Base-by-base conservation (phyloP, 2,888 invertebrate genomes). In the Cheilosia impressa region DNA sequence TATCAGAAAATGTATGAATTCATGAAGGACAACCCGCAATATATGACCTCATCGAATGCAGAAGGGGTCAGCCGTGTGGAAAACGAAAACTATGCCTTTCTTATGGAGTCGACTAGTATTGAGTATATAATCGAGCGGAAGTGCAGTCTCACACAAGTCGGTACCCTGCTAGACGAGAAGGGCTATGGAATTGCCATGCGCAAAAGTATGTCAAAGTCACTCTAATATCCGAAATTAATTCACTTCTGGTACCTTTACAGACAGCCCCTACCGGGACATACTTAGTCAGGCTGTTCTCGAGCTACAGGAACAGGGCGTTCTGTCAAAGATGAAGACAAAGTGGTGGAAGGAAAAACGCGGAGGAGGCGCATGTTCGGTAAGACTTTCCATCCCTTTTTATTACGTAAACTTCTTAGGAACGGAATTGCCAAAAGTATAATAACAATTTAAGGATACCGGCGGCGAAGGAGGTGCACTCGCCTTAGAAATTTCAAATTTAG, bases 321-420 rank as follows among this genome's bases (percentile, higher is more conserved):
- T 98, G 80, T 95, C 95, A 22, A 93, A 94, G 88, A 93, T 98
- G 93, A 97, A 97, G 92, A 95, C 95, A 77, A 96, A 95, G 90
- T 98, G 98, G 98, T 98, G 98, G 98, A 95, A 96, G 90, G 96
- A 97, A 92, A 95, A 95, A 92, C 93, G 96, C 87, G 96, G 95
- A 17, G 96, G 96, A 45, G 95, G 95, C 72, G 94, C 95, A 50
- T 96, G 96, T 91, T 93, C 93, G 92, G 96, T 95, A 93, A 93
- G 93, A 91, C 41, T 19, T 15, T 4, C 1, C 10, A 1, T 4
- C 13, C 10, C 3, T 13, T 38, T 6, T 6, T 17, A 45, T 7
- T 17, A 45, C 5, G n/a, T 17, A 2, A 45, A 17, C 15, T 17
- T 17, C 45, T 24, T 41, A 68, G 63, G 47, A 17, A 27, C 15